Evolutionary conservation across 2,113 vertebrate genomes (phyloP).

Genomic region (Megaceryle maxima): DNA sequence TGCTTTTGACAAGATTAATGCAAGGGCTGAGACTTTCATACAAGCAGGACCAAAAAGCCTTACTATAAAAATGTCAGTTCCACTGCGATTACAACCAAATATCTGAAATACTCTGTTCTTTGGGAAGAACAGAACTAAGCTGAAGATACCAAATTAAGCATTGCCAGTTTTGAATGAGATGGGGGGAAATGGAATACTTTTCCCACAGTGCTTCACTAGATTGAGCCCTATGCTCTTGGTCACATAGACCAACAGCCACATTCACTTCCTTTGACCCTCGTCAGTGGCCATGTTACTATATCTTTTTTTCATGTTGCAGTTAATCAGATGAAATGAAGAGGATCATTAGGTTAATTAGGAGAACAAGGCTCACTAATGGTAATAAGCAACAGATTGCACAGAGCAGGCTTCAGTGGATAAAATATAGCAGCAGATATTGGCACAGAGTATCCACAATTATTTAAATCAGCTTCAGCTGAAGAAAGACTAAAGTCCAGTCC

Average conservation of each 20-base stretch:
- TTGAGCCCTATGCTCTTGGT: background rate
- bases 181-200: background rate
- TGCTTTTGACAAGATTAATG: conserved; percentile 15
- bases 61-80: background rate
- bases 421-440: background rate
- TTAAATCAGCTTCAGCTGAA: background rate
- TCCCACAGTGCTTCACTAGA: background rate
- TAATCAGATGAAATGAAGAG: conserved; percentile 14
- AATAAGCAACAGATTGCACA: background rate
- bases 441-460: background rate
- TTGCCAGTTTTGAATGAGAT: background rate
- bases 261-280: background rate
- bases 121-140: background rate
- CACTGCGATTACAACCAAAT: background rate
- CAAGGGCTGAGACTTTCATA: background rate
- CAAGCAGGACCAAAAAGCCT: background rate
- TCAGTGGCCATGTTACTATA: background rate
- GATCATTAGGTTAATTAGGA: conserved; percentile 24
- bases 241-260: background rate
- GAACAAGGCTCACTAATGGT: background rate
- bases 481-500: background rate
- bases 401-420: background rate
- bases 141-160: background rate
- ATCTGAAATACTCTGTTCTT: background rate
- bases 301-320: background rate